Conservation (phyloP, 1,140 invertebrate species). For the Polyergus mexicanus region DNA sequence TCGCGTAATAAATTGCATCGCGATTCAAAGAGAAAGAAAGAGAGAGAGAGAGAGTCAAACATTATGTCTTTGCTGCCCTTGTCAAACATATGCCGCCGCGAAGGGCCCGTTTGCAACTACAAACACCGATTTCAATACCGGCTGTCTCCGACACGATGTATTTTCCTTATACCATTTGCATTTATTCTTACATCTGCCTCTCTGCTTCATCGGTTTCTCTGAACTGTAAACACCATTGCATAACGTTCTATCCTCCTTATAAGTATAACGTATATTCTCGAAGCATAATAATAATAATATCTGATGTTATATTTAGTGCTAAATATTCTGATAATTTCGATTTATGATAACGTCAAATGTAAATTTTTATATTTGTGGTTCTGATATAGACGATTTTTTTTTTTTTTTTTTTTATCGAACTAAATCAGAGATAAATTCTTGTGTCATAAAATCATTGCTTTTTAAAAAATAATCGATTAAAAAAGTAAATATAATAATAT, state of each 20-base stretch:
- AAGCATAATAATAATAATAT: not conserved
- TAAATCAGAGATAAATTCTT: not conserved
- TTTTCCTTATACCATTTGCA: constrained; percentile 27
- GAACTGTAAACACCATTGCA: constrained; percentile 13
- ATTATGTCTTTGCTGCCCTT: constrained; percentile 74
- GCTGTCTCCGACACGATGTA: constrained; percentile 18
- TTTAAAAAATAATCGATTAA: constrained; percentile 4
- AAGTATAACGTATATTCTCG: not conserved
- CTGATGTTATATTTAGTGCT: not conserved
- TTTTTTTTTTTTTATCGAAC: not conserved
- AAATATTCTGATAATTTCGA: not conserved
- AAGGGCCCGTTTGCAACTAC: constrained; percentile 49
- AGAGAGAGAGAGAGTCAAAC: constrained; percentile 52
- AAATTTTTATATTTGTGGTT: not conserved
- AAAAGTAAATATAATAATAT: constrained; percentile 19
- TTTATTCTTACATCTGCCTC: constrained; percentile 32
- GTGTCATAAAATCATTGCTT: not conserved
- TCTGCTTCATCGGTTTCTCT: constrained; percentile 23
- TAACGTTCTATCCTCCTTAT: constrained; percentile 2
- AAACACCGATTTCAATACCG: constrained; percentile 10
- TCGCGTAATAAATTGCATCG: constrained; percentile 76
- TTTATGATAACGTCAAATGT: not conserved
- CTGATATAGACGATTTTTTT: not conserved
- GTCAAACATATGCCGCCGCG: constrained; percentile 74
- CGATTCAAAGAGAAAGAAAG: not conserved